A percentile compares a stretch with the other conserved stretches of the same genome.
phyloP scores from a whole-genome alignment of 1,140 invertebrate species.

The Vanessa atalanta region DNA sequence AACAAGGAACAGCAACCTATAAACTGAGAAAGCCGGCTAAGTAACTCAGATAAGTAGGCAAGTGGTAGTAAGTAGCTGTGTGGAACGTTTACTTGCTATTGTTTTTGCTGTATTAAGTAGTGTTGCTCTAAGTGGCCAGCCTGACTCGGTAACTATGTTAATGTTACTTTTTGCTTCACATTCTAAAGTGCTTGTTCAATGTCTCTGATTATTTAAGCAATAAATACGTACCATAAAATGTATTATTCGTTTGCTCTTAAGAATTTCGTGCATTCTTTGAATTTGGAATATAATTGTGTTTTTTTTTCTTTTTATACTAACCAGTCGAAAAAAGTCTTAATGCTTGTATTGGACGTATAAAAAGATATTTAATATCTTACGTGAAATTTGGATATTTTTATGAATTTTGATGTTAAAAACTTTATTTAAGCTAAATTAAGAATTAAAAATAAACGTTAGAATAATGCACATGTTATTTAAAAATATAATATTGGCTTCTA shows the following conservation, averaged over 20 bases:
- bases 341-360: neutral
- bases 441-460: neutral
- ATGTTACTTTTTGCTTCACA: slow-evolving; percentile 53
- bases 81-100: slow-evolving; percentile 63
- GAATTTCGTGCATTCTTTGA: slow-evolving; percentile 1
- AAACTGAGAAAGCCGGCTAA: slow-evolving; percentile 43
- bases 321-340: neutral
- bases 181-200: slow-evolving; percentile 46
- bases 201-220: slow-evolving; percentile 40
- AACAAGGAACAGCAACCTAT: slow-evolving; percentile 25
- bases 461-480: neutral
- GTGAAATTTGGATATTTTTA: neutral
- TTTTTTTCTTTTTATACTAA: slow-evolving; percentile 1
- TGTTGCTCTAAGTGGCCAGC: slow-evolving; percentile 62
- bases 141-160: slow-evolving; percentile 58
- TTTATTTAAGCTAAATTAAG: too few species aligned
- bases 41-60: slow-evolving; percentile 52
- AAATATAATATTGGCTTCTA: too few species aligned
- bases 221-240: slow-evolving; percentile 25
- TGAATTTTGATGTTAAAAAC: too few species aligned
- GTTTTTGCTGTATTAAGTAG: slow-evolving; percentile 70
- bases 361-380: neutral
- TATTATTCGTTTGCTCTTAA: slow-evolving; percentile 15
- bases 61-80: slow-evolving; percentile 51
- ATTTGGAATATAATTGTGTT: neutral